phyloP scores from a whole-genome alignment of 2,113 vertebrate species.

The Ginglymostoma cirratum region DNA sequence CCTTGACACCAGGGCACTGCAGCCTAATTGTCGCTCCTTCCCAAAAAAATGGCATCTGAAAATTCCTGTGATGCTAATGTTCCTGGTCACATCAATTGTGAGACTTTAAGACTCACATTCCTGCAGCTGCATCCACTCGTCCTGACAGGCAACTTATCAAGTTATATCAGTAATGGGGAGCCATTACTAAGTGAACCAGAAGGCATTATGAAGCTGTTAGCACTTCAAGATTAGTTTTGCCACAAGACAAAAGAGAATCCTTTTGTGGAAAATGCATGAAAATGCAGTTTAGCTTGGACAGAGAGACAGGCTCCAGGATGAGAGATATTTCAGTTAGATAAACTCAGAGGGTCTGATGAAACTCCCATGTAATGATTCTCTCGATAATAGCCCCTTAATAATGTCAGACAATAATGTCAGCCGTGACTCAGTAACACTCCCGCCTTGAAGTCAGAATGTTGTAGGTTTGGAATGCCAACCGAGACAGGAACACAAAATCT shows the following conservation, averaged over 20 bases:
- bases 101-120: background rate
- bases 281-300: constrained; percentile 49
- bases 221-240: constrained; percentile 51
- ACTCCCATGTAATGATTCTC: background rate
- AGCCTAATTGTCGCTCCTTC: background rate
- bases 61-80: background rate
- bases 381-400: background rate
- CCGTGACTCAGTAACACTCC: background rate
- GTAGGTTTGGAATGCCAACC: background rate
- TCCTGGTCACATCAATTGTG: background rate
- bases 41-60: background rate
- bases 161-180: background rate
- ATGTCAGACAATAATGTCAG: background rate
- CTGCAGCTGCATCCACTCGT: background rate
- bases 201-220: constrained; percentile 50
- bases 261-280: constrained; percentile 56
- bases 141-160: background rate
- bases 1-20: background rate
- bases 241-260: constrained; percentile 53
- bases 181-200: constrained; percentile 35
- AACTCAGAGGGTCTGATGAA: constrained; percentile 41
- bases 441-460: background rate
- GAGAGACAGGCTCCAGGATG: constrained; percentile 47
- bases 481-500: background rate
- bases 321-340: constrained; percentile 45